Percentiles rank a stretch among this genome's conserved stretches.
These are phyloP conservation scores for Cardinalis cardinalis DNA, from an alignment of 2,113 vertebrate species.

Conservation along the genomic window DNA sequence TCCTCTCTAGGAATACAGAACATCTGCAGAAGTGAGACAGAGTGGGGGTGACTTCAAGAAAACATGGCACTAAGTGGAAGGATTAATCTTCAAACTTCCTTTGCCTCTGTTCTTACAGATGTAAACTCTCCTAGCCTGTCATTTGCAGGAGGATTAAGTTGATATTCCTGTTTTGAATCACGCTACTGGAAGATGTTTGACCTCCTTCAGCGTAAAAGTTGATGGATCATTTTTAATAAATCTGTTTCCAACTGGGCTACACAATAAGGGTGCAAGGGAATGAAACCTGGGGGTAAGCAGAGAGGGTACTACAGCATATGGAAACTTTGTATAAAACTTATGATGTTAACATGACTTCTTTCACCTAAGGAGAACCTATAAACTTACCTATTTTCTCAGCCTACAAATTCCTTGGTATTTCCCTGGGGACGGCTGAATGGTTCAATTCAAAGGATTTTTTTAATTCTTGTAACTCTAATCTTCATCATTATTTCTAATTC, in stretches of 20 bases:
- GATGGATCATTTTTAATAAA: conserved; percentile 50
- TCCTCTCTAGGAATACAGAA: not conserved
- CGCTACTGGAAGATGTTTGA: conserved; percentile 29
- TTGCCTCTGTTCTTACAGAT: not conserved
- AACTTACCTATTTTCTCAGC: conserved; percentile 66
- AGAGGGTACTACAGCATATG: conserved; percentile 31
- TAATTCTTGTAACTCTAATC: conserved; percentile 77
- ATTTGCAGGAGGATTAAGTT: conserved; percentile 27
- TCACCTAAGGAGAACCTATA: conserved; percentile 73
- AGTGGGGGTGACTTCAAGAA: not conserved
- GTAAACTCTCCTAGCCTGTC: not conserved
- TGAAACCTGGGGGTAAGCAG: not conserved
- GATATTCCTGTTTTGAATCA: conserved; percentile 25
- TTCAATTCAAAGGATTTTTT: conserved; percentile 75
- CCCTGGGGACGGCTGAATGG: conserved; percentile 62
- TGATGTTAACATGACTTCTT: conserved; percentile 72
- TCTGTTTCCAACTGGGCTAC: conserved; percentile 54
- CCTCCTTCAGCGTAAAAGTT: conserved; percentile 18
- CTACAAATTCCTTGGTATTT: conserved; percentile 73
- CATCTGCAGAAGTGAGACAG: not conserved
- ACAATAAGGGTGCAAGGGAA: conserved; percentile 35
- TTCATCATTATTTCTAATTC: conserved; percentile 80
- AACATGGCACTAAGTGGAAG: not conserved
- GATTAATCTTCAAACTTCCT: not conserved
- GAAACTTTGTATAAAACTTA: conserved; percentile 75